A percentile compares a stretch with the other conserved stretches of the same genome.
phyloP scores from a whole-genome alignment of 2,888 invertebrate genomes.

The Synergus japonicus region DNA sequence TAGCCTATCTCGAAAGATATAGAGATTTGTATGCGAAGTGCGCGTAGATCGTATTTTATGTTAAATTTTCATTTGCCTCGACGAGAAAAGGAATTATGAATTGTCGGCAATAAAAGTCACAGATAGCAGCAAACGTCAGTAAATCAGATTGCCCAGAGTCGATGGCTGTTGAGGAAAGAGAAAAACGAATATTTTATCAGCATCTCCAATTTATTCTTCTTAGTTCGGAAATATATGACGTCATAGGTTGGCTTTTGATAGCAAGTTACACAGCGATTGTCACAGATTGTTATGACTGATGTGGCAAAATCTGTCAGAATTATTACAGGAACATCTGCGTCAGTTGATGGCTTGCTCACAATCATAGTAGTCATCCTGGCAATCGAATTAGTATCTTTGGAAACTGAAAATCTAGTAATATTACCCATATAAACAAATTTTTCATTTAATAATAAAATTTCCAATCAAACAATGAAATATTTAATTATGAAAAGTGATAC shows the following conservation, averaged over 20 bases:
- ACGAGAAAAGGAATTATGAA: constrained; percentile 48
- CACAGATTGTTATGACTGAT: not conserved
- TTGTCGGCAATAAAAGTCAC: constrained; percentile 50
- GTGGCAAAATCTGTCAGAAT: not conserved
- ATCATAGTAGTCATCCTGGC: not conserved
- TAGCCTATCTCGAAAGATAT: not conserved
- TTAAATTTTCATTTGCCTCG: constrained; percentile 46
- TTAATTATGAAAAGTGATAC: too few relatives aligned
- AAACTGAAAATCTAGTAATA: too few relatives aligned
- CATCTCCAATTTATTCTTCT: not conserved
- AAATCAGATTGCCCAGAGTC: constrained; percentile 47
- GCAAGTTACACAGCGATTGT: not conserved
- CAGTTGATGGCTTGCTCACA: not conserved
- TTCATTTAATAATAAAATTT: too few relatives aligned
- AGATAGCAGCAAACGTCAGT: constrained; percentile 42
- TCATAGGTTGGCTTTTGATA: not conserved
- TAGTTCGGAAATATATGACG: not conserved
- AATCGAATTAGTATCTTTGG: not conserved
- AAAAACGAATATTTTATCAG: not conserved
- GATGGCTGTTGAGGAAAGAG: not conserved
- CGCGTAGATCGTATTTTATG: not conserved
- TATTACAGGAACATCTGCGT: not conserved
- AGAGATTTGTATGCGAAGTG: constrained; percentile 22
- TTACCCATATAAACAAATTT: too few relatives aligned
- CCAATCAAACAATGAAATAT: too few relatives aligned